Percentiles rank a stretch among this genome's conserved stretches.
Conservation (phyloP, 2,888 invertebrate genomes). For the Chelonus formosanus region DNA sequence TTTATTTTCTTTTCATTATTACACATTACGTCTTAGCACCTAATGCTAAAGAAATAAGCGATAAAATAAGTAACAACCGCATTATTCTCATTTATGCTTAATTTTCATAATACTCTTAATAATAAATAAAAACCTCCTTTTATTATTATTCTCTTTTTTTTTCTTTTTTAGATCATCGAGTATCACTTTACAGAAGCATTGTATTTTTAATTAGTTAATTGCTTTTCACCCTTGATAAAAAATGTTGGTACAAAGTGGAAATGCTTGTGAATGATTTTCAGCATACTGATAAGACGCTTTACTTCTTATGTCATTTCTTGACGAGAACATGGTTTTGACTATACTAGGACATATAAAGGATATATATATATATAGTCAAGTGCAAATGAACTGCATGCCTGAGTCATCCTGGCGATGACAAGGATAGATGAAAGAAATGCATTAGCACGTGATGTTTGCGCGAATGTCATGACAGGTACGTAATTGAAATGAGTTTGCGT, state of each 20-base stretch:
- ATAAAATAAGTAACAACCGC: conserved; percentile 24
- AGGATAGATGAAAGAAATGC: conserved; percentile 41
- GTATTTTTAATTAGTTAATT: too few relatives aligned
- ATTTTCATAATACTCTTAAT: neutral
- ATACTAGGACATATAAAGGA: conserved; percentile 1
- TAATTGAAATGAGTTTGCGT: conserved; percentile 44
- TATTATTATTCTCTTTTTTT: too few relatives aligned
- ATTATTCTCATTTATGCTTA: neutral
- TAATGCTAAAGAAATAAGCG: conserved; percentile 40
- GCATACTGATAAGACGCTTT: neutral
- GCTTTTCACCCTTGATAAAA: too few relatives aligned
- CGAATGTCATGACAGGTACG: conserved; percentile 43
- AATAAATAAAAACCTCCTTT: neutral
- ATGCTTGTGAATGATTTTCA: too few relatives aligned
- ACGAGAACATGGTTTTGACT: neutral
- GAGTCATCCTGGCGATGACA: conserved; percentile 39
- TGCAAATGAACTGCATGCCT: conserved; percentile 41
- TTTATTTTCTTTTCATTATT: conserved; percentile 25
- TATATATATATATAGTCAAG: conserved; percentile 18
- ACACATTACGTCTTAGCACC: conserved; percentile 21
- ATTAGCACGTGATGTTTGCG: conserved; percentile 41
- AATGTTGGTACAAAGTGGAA: too few relatives aligned
- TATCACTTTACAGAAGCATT: too few relatives aligned
- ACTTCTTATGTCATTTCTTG: neutral
- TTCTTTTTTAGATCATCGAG: too few relatives aligned